These are phyloP conservation scores for Panzeria rudis DNA, from an alignment of 2,888 invertebrate genomes.

Conservation along the genomic window DNA sequence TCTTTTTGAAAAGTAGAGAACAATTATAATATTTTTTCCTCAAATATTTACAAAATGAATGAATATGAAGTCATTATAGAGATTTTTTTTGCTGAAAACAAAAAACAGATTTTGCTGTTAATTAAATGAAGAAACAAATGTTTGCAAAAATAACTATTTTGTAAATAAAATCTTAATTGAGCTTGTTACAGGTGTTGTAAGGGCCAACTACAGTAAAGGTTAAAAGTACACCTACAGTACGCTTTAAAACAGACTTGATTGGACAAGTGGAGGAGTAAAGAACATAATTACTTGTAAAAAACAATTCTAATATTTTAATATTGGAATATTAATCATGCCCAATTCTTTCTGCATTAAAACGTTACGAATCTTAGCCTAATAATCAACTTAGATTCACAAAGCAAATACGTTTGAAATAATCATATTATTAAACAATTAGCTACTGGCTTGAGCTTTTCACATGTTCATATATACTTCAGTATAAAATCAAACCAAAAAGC, in stretches of 20 bases:
- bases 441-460: no score
- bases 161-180: conserved; percentile 36
- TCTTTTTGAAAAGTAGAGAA: conserved; percentile 25
- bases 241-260: background rate
- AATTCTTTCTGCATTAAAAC: no score
- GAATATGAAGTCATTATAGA: conserved; percentile 43
- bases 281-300: no score
- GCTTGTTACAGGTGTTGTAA: conserved; percentile 4
- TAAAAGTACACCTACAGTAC: background rate
- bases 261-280: background rate
- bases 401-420: no score
- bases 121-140: conserved; percentile 1
- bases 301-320: no score
- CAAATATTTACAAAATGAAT: conserved; percentile 14
- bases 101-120: conserved; percentile 15
- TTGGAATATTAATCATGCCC: no score
- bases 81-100: background rate
- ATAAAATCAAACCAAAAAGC: no score
- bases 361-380: no score
- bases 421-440: no score
- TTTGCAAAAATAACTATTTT: background rate
- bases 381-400: no score
- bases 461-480: no score
- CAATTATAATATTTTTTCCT: conserved; percentile 30
- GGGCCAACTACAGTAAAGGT: conserved; percentile 5